These are phyloP conservation scores for Falco biarmicus DNA, from an alignment of 2,797 vertebrate species.

Conservation along the genomic window DNA sequence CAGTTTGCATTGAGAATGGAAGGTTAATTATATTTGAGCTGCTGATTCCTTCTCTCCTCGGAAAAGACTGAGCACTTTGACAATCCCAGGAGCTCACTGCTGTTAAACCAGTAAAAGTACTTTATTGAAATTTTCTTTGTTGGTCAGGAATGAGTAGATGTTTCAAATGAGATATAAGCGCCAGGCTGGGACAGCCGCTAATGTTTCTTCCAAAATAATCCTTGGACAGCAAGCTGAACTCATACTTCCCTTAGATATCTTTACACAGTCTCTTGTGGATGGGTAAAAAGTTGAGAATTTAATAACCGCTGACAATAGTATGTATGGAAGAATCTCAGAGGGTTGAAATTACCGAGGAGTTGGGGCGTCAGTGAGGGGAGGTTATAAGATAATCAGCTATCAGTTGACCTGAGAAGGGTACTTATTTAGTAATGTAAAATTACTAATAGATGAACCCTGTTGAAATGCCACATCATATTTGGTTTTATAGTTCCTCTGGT, in stretches of 20 bases:
- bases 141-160: slow-evolving; percentile 80
- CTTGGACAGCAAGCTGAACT: slow-evolving; percentile 70
- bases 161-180: slow-evolving; percentile 79
- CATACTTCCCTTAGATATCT: slow-evolving; percentile 66
- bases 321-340: slow-evolving; percentile 40
- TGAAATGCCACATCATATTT: background rate
- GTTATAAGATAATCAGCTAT: slow-evolving; percentile 44
- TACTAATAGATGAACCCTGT: background rate
- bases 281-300: slow-evolving; percentile 63
- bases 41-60: slow-evolving; percentile 84
- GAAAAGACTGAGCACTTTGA: slow-evolving; percentile 83
- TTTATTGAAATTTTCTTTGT: slow-evolving; percentile 86
- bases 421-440: slow-evolving; percentile 39
- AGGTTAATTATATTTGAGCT: slow-evolving; percentile 97
- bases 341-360: slow-evolving; percentile 17
- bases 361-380: background rate
- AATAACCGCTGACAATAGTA: slow-evolving; percentile 59
- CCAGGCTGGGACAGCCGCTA: slow-evolving; percentile 75
- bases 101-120: slow-evolving; percentile 83
- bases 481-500: background rate
- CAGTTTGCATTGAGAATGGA: slow-evolving; percentile 89
- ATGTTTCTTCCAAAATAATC: slow-evolving; percentile 77
- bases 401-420: slow-evolving; percentile 15
- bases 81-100: slow-evolving; percentile 78
- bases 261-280: slow-evolving; percentile 56